Base-by-base conservation (phyloP, 2,888 invertebrate species). In the Drosophila anomelani region DNA sequence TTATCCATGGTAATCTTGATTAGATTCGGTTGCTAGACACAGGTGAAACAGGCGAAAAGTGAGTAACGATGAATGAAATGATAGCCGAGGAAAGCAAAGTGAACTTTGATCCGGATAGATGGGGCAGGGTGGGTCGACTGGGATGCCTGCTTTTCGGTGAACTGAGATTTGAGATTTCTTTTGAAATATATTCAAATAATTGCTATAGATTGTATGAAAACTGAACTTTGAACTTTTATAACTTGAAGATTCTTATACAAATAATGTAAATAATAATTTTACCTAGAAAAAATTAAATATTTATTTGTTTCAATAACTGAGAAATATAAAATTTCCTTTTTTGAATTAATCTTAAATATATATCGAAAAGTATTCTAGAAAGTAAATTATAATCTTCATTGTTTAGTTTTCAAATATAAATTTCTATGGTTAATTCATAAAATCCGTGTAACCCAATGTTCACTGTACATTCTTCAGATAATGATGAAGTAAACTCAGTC, bases 61-160 rank as follows among this genome's bases (percentile, higher is more conserved):
- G n/a, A 55, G 17, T 68, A n/a, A 53, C 2, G 32, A 49, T 43
- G 38, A 57, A 44, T 20, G 4, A 49, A 46, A 20, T 63, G 62
- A 44, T 7, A 53, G 46, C 17, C 46, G 43, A 20, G 8, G 32
- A 9, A 53, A 44, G 46, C 51, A 75, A 64, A 74, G 79, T 81
- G 86, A 76, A 88, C 86, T 88, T 81, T 81, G 85, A 75, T 77
- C 81, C 15, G 41, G 36, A 29, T 36, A 15, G 6, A 58, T 20
- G 29, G 29, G 29, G 23, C 20, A 44, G 64, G 51, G 64, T 39
- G 54, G 46, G 51, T 54, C 67, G 60, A 55, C 23, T 32, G 32
- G 32, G 2, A 32, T 9, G 9, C 8, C 32, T 15, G 15, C 9
- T n/a, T n/a, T n/a, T 44, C 1, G 8, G 4, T 3, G 1, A 15